Evolutionary conservation across 2,888 invertebrate species (phyloP), one percentile per base, ranked within the genome.

Genomic region (Hypselothyrea guttata): DNA sequence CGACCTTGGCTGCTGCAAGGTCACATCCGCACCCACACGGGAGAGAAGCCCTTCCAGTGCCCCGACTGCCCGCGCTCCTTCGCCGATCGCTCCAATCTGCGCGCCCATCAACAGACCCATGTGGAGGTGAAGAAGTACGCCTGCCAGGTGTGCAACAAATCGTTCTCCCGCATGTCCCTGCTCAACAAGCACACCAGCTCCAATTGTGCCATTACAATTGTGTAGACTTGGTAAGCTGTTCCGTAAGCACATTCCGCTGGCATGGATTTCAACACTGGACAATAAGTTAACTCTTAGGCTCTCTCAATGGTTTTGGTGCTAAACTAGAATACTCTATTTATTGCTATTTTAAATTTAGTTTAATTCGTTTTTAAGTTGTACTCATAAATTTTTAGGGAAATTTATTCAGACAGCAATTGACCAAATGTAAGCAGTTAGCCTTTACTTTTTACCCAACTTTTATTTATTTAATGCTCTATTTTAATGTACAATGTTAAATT

Each of bases 91-190:
- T 90, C 89, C n/a, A 90, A 90, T 58, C 75, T 90, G 70, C 82
- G 89, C 4, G 89, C 89, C 8, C 89, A 90, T 47, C 90, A 89
- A 46, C 89, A 90, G 58, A 90, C 90, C 0, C 89, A 90, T 51
- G 88, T 88, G 34, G 89, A 90, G 3, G 82, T 90, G 4, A 90
- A 90, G 76, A 89, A 89, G 59, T 90, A 90, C 52, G 86, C 83
- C 53, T 90, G 89, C 75, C 84, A 86, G 40, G 76, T 86, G 4
- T 90, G 89, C 74, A 65, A 86, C 62, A 90, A 89, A 58, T 89
- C 90, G 55, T 90, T 90, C 77, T 90, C 89, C 11, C 83, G 89
- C 68, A 90, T 89, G 89, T 90, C 90, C 1, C 76, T 90, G 38
- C 83, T 90, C 28, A 88, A 87, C 66, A 90, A 90, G 63, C 89